These are phyloP conservation scores for Holotrichia oblita DNA, from an alignment of 1,140 invertebrate genomes.

Conservation along the genomic window DNA sequence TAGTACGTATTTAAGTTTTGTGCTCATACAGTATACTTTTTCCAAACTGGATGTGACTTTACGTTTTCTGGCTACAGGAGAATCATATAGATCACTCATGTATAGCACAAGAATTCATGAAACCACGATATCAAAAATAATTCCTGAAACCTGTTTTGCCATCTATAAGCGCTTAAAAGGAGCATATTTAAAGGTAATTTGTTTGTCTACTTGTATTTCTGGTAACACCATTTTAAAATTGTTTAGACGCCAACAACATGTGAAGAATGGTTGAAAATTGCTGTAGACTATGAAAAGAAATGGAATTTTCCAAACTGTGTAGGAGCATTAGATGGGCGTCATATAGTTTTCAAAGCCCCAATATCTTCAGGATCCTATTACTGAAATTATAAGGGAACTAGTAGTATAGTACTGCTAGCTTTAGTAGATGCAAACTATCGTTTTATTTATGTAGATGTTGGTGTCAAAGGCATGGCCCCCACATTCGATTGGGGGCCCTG, in stretches of 20 bases:
- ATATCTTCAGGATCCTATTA: conserved; percentile 54
- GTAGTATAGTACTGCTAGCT: conserved; percentile 53
- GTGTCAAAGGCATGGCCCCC: too few species aligned
- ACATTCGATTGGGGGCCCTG: too few species aligned
- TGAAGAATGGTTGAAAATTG: conserved; percentile 50
- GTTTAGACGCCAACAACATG: conserved; percentile 19
- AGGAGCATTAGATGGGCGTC: conserved; percentile 63
- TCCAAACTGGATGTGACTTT: conserved; percentile 49
- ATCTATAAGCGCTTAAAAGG: conserved; percentile 26
- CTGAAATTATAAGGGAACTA: conserved; percentile 47
- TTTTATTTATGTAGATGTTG: conserved; percentile 55
- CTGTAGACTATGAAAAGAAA: conserved; percentile 49
- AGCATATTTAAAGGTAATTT: conserved; percentile 38
- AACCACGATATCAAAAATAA: conserved; percentile 48
- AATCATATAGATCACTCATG: conserved; percentile 49
- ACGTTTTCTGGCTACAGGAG: conserved; percentile 52
- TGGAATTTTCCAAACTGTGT: conserved; percentile 62
- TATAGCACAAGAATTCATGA: conserved; percentile 52
- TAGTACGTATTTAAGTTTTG: neutral
- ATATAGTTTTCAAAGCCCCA: conserved; percentile 58
- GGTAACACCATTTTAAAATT: neutral
- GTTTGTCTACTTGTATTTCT: conserved; percentile 1
- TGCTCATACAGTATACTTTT: conserved; percentile 6
- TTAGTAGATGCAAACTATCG: conserved; percentile 56
- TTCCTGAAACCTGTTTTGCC: conserved; percentile 46